Evolutionary conservation across 2,888 invertebrate genomes (phyloP).

Genomic region (Choristoneura rosaceana): DNA sequence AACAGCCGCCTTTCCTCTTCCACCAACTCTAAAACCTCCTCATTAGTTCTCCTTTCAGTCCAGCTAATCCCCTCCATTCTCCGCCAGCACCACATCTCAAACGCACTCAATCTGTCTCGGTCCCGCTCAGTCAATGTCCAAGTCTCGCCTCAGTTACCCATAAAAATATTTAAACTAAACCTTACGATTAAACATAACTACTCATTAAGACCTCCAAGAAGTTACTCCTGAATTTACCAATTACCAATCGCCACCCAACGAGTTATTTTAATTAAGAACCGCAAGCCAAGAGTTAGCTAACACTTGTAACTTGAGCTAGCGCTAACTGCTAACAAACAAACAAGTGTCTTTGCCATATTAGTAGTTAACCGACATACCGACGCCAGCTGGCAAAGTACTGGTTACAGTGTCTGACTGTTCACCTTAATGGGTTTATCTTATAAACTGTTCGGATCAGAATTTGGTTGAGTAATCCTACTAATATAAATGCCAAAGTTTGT

Average conservation of each 20-base stretch:
- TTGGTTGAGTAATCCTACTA: background rate
- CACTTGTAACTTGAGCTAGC: slow-evolving; percentile 17
- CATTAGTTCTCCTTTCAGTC: too few relatives aligned
- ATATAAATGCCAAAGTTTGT: too few relatives aligned
- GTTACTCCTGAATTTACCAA: background rate
- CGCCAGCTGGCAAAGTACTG: slow-evolving; percentile 34
- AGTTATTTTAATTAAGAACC: background rate
- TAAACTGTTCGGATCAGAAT: background rate
- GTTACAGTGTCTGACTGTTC: slow-evolving; percentile 9
- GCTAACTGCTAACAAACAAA: slow-evolving; percentile 34
- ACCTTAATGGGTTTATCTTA: slow-evolving; percentile 15
- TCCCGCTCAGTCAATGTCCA: too few relatives aligned
- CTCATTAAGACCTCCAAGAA: too few relatives aligned
- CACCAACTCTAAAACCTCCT: too few relatives aligned
- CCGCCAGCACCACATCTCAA: too few relatives aligned
- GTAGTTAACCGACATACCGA: slow-evolving; percentile 34
- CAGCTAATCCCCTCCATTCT: too few relatives aligned
- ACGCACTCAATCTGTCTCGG: too few relatives aligned
- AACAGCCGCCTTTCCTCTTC: too few relatives aligned
- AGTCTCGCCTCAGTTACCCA: too few relatives aligned
- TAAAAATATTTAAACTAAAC: too few relatives aligned
- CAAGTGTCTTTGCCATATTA: slow-evolving; percentile 38
- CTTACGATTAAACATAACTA: too few relatives aligned
- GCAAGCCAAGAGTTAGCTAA: background rate
- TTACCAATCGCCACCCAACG: background rate